These are phyloP conservation scores for Charadrius vociferus DNA, from an alignment of 2,113 vertebrate genomes.

Conservation along the genomic window DNA sequence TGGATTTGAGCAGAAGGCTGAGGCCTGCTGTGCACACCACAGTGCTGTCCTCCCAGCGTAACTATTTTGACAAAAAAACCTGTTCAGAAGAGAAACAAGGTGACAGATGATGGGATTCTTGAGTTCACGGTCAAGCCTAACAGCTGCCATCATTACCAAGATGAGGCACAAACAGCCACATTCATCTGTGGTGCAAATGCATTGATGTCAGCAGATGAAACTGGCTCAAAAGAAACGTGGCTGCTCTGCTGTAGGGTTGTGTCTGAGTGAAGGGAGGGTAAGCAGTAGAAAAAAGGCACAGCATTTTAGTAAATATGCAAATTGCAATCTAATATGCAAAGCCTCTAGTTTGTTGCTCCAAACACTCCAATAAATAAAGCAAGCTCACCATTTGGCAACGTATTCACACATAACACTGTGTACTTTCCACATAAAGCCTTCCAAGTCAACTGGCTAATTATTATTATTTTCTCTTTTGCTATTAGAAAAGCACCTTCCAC, in stretches of 20 bases:
- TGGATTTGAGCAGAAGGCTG: background rate
- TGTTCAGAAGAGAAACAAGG: background rate
- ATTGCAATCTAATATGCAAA: slow-evolving; percentile 46
- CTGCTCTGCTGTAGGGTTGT: background rate
- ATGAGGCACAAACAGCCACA: background rate
- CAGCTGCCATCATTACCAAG: slow-evolving; percentile 8
- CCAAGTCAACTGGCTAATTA: slow-evolving; percentile 40
- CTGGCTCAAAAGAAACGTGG: background rate
- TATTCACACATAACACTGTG: background rate
- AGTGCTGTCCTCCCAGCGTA: background rate
- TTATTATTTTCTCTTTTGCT: slow-evolving; percentile 44
- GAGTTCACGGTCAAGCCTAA: background rate
- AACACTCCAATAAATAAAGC: slow-evolving; percentile 48
- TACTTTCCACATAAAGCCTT: slow-evolving; percentile 29
- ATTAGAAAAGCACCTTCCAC: slow-evolving; percentile 30
- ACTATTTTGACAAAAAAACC: slow-evolving; percentile 6
- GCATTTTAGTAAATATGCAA: slow-evolving; percentile 39
- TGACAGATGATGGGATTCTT: slow-evolving; percentile 9
- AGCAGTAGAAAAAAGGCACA: background rate
- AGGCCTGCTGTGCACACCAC: background rate
- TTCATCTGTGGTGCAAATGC: slow-evolving; percentile 18
- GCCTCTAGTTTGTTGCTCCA: slow-evolving; percentile 4
- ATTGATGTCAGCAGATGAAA: slow-evolving; percentile 5
- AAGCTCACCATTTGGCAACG: slow-evolving; percentile 15
- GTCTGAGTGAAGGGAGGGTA: background rate